phyloP scores from a whole-genome alignment of 2,797 vertebrate genomes.

The Malacoraja senta region DNA sequence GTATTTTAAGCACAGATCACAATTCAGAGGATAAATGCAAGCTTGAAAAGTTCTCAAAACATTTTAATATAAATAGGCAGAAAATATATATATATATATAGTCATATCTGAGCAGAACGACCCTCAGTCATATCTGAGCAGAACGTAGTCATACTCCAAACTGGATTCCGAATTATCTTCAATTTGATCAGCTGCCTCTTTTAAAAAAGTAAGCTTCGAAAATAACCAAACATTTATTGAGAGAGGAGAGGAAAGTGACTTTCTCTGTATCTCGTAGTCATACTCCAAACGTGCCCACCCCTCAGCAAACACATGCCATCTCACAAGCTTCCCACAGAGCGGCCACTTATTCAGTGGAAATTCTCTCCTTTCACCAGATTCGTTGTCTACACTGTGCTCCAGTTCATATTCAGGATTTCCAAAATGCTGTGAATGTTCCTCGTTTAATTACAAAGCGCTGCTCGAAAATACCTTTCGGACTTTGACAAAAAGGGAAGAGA shows the following conservation, averaged over 20 bases:
- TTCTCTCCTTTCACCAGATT: not conserved
- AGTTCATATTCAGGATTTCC: not conserved
- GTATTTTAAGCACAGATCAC: not conserved
- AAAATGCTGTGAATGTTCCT: not conserved
- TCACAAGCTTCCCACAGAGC: slow-evolving; percentile 15
- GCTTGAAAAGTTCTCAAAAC: slow-evolving; percentile 2
- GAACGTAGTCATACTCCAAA: not conserved
- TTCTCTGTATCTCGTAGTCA: not conserved
- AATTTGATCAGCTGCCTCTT: not conserved
- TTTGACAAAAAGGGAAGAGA: not conserved
- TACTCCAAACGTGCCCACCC: not conserved
- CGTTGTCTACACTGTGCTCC: not conserved
- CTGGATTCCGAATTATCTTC: not conserved
- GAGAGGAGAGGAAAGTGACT: not conserved
- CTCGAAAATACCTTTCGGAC: not conserved
- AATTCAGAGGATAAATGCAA: not conserved
- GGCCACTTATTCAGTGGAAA: slow-evolving; percentile 2
- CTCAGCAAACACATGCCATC: not conserved
- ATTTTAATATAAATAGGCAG: not conserved
- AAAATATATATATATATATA: not conserved
- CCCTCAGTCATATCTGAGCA: not conserved
- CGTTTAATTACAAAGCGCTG: not conserved
- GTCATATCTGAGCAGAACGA: not conserved
- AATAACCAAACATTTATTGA: not conserved
- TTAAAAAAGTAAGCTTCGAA: not conserved